Conservation (phyloP, 2,113 vertebrate species). For the Nesogale talazaci region DNA sequence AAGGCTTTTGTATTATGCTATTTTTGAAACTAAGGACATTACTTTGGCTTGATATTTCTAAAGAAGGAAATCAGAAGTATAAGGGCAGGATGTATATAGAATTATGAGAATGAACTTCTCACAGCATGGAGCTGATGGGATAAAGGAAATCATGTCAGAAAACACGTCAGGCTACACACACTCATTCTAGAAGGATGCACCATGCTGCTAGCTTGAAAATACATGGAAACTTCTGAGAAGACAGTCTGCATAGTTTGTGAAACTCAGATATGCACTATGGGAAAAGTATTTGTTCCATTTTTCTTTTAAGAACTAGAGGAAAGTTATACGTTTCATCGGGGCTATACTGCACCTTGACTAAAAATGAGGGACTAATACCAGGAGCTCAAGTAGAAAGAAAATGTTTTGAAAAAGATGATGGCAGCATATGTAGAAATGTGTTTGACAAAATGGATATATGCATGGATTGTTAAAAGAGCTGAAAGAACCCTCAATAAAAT, state of each 20-base stretch:
- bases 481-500: too few species aligned
- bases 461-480: too few species aligned
- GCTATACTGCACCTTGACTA: too few species aligned
- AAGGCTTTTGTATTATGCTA: slow-evolving; percentile 18
- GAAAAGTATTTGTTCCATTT: not conserved
- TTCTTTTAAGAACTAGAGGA: not conserved
- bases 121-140: slow-evolving; percentile 28
- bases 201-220: slow-evolving; percentile 28
- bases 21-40: slow-evolving; percentile 37
- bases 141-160: slow-evolving; percentile 13
- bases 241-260: not conserved
- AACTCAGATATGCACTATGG: not conserved
- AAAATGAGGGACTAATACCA: too few species aligned
- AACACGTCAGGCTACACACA: not conserved
- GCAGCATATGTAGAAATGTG: too few species aligned
- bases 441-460: too few species aligned
- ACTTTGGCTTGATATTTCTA: slow-evolving; percentile 48
- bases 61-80: slow-evolving; percentile 55
- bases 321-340: too few species aligned
- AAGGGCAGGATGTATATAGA: slow-evolving; percentile 36
- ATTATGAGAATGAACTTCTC: not conserved
- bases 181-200: not conserved
- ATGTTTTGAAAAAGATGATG: too few species aligned
- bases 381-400: too few species aligned
- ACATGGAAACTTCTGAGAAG: not conserved